phyloP scores from a whole-genome alignment of 2,888 invertebrate species.

The Catocala sponsa region DNA sequence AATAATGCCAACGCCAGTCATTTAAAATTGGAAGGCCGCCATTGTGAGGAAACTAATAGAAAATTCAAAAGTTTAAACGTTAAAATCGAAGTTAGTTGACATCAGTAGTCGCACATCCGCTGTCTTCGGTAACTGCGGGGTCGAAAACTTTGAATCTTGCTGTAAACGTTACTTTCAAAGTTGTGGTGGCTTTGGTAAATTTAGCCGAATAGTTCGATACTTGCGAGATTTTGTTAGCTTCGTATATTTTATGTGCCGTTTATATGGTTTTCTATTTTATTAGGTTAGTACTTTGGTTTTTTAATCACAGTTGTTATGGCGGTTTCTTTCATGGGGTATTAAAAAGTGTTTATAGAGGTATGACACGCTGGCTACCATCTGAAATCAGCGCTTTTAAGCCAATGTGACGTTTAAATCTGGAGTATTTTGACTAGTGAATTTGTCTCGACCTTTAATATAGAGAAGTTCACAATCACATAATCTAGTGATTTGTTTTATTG shows the following conservation, averaged over 20 bases:
- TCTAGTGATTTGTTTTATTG: too few species aligned
- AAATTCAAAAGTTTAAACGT: slow-evolving; percentile 53
- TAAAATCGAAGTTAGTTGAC: slow-evolving; percentile 53
- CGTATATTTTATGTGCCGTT: background rate
- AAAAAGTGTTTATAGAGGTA: too few species aligned
- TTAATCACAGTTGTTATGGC: too few species aligned
- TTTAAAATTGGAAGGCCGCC: slow-evolving; percentile 34
- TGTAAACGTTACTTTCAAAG: slow-evolving; percentile 44
- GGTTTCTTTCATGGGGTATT: too few species aligned
- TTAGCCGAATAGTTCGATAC: slow-evolving; percentile 25
- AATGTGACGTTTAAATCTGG: too few species aligned
- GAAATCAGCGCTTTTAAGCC: too few species aligned
- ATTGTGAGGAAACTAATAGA: slow-evolving; percentile 45
- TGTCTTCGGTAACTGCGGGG: slow-evolving; percentile 48
- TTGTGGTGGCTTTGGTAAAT: slow-evolving; percentile 44
- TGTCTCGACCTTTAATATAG: too few species aligned
- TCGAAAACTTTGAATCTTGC: slow-evolving; percentile 41
- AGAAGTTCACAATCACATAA: too few species aligned
- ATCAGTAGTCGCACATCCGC: slow-evolving; percentile 48
- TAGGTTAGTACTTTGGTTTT: too few species aligned
- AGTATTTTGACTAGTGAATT: too few species aligned
- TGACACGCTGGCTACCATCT: too few species aligned
- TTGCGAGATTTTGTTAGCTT: slow-evolving; percentile 4
- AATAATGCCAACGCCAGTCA: slow-evolving; percentile 2
- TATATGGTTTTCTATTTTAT: too few species aligned